Base-by-base conservation (phyloP, 2,113 vertebrate genomes). In the Maccullochella peelii region DNA sequence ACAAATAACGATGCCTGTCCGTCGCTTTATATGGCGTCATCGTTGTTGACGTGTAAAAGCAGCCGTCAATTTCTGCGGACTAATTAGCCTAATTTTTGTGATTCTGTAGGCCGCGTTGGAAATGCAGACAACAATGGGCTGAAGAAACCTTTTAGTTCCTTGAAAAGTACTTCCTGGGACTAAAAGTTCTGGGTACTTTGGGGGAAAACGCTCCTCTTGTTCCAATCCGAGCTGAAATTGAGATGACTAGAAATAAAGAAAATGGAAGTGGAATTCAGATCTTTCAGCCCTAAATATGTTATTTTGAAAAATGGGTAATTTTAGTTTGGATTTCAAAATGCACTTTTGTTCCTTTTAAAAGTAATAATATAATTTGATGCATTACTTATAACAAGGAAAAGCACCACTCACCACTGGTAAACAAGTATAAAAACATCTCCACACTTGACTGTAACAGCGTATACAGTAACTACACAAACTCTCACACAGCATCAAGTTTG, bases 401-500 rank as follows among this genome's bases (percentile, higher is more conserved):
- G 40, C 23, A 33, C 27, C 6, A 1, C 25, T 73, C 33, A 71
- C 18, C 20, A 21, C 47, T 72, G n/a, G 73, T 75, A 77, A 87
- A 87, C 49, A 62, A 68, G 40, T 21, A 40, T 44, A 57, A 66
- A 82, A 76, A 68, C 54, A 73, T 80, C 44, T 89, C 44, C 54
- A 66, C 63, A 59, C 27, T 71, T 77, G 54, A 61, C 70, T n/a
- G 9, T 74, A 20, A 77, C 33, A 71, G 61, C 42, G 47, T 6
- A 71, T 54, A 40, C n/a, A 23, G 30, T 61, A 67, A 63, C 44
- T 58, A n/a, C 47, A 52, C 69, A 49, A 68, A 73, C 65, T 70
- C 54, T 44, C 66, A 75, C 55, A 73, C 61, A n/a, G 58, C 49
- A 83, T 82, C 67, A 85, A 78, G 84, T 86, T 87, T 86, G 67